Conservation (phyloP, 2,113 vertebrate species). For the Mola mola region DNA sequence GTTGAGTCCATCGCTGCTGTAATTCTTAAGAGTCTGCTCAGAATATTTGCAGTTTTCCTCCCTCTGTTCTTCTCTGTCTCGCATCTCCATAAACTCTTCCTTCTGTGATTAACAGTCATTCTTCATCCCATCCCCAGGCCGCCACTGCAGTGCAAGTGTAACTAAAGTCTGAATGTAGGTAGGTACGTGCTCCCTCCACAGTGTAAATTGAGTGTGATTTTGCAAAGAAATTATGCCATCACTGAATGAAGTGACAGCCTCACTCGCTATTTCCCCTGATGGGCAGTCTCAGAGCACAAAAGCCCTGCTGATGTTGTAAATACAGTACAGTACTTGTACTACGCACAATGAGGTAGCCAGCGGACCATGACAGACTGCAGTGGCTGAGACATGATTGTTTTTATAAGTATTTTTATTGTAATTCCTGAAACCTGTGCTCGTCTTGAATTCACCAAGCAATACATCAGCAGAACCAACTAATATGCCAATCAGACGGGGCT, state of each 20-base stretch:
- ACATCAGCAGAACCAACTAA: no score
- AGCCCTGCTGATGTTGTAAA: constrained; percentile 45
- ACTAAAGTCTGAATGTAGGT: constrained; percentile 81
- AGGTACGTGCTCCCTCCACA: constrained; percentile 65
- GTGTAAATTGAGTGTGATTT: constrained; percentile 70
- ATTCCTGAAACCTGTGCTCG: constrained; percentile 9
- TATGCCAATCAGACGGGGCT: not conserved
- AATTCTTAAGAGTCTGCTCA: constrained; percentile 47
- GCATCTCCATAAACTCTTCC: constrained; percentile 45
- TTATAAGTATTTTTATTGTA: constrained; percentile 9
- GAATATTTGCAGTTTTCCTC: constrained; percentile 70
- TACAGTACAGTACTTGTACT: no score
- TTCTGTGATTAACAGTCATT: constrained; percentile 80
- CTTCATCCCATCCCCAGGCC: constrained; percentile 82
- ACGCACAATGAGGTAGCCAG: constrained; percentile 33
- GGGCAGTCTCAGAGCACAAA: constrained; percentile 46
- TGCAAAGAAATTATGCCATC: constrained; percentile 58
- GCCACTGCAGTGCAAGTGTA: constrained; percentile 82
- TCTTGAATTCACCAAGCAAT: no score
- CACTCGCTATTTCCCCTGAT: constrained; percentile 48
- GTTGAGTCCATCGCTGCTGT: no score
- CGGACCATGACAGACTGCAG: constrained; percentile 57
- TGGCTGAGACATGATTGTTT: constrained; percentile 52
- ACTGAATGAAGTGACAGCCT: constrained; percentile 45
- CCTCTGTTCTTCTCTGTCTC: constrained; percentile 45